Percentiles rank a stretch among this genome's conserved stretches.
Conservation (phyloP, 2,888 invertebrate species). For the Eupithecia insigniata region DNA sequence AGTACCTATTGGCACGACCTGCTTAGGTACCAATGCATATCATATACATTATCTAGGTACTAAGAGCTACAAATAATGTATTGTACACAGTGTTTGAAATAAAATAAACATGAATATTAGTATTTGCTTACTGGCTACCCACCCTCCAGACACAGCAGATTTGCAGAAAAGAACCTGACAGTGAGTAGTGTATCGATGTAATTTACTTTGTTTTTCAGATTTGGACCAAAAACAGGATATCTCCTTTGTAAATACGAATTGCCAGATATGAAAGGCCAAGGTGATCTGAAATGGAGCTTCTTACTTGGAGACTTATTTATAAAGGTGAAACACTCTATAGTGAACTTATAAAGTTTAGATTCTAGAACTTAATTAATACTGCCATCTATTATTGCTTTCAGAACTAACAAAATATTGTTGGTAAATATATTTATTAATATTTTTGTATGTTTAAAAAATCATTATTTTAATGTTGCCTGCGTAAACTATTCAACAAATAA, state of each 20-base stretch:
- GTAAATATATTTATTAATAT: neutral
- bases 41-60: no score
- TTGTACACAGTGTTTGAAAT: no score
- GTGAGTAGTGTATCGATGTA: no score
- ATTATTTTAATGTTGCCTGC: no score
- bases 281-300: slow-evolving; percentile 80
- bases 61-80: no score
- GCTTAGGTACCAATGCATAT: no score
- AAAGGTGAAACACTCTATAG: slow-evolving; percentile 67
- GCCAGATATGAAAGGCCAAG: slow-evolving; percentile 76
- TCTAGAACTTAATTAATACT: no score
- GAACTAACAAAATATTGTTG: neutral
- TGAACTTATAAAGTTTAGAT: no score
- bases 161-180: neutral
- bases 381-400: neutral
- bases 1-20: no score
- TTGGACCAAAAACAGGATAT: slow-evolving; percentile 77
- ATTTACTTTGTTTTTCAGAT: slow-evolving; percentile 53
- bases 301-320: slow-evolving; percentile 73
- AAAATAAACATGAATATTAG: no score
- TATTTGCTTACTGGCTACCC: neutral
- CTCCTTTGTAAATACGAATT: slow-evolving; percentile 75
- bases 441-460: no score
- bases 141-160: neutral
- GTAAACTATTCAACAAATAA: no score